Percentiles rank a stretch among this genome's conserved stretches.
phyloP scores from a whole-genome alignment of 2,797 vertebrate genomes.

The Erpetoichthys calabaricus region DNA sequence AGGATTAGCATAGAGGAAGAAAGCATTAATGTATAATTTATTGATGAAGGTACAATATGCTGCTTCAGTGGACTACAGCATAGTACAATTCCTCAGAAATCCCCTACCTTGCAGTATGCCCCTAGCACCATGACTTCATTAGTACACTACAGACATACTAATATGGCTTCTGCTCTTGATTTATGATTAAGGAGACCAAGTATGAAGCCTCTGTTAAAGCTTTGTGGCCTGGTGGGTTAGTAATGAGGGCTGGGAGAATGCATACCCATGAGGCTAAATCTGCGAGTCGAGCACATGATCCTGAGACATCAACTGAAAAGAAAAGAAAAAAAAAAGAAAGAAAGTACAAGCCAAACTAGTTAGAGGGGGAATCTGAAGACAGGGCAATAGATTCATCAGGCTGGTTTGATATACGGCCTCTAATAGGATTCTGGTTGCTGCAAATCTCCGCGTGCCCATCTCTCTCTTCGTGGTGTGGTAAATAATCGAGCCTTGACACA shows the following conservation, averaged over 20 bases:
- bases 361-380: no score
- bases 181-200: slow-evolving; percentile 4
- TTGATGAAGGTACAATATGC: slow-evolving; percentile 47
- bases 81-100: slow-evolving; percentile 37
- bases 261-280: slow-evolving; percentile 16
- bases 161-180: slow-evolving; percentile 15
- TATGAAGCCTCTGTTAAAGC: slow-evolving; percentile 12
- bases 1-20: slow-evolving; percentile 32
- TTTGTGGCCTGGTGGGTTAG: slow-evolving; percentile 19
- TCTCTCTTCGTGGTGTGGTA: no score
- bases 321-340: no score
- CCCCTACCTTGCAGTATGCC: slow-evolving; percentile 45
- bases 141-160: slow-evolving; percentile 36
- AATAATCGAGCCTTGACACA: no score
- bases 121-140: slow-evolving; percentile 37
- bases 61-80: slow-evolving; percentile 34
- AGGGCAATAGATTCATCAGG: no score
- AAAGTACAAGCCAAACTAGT: no score
- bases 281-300: neutral
- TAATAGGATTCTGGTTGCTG: no score
- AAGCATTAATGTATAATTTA: slow-evolving; percentile 48
- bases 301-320: no score
- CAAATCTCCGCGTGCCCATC: no score
- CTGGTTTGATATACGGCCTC: no score
- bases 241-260: slow-evolving; percentile 21